Base-by-base conservation (phyloP, 2,888 invertebrate genomes). In the Polyommatus iphigenia region DNA sequence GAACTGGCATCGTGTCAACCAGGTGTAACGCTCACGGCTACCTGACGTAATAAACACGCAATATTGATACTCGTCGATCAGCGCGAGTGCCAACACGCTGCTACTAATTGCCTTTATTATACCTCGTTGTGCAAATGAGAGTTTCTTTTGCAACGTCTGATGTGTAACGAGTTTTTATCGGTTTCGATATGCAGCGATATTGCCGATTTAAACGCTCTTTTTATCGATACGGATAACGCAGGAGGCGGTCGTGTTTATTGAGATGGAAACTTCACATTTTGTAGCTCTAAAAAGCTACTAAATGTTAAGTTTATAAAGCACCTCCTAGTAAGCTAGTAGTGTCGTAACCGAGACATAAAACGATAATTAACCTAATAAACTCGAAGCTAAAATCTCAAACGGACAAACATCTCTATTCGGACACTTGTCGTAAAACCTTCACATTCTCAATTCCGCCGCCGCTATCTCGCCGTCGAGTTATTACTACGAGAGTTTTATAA, bases 11-110 rank as follows among this genome's bases (percentile, higher is more conserved):
- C 72, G 72, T 72, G 41, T 72, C 36, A 72, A 41, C 20, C 36
- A 41, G 41, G 18, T 72, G 6, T 41, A 41, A 41, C 41, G n/a
- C 72, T 81, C 82, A 81, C 67, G 67, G 83, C 82, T 85, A 83
- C 84, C 81, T 83, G 84, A 84, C 83, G 83, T 85, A 83, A 83
- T 84, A 85, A 85, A 85, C 85, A 84, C 82, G 82, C 84, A 85
- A 87, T 85, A 85, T 84, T 72, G 72, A 72, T 41, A 41, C 20
- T 72, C 72, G 84, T 82, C 78, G 81, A 67, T 50, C 29, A 77
- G 59, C 50, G 46, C 54, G 54, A 54, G 41, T 72, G 72, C 72
- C 72, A 72, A 41, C 72, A 72, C 20, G n/a, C 41, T 41, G 20
- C n/a, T 72, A 41, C 72, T 41, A 67, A 67, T 72, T 72, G n/a